phyloP scores from a whole-genome alignment of 2,113 vertebrate species.

The Blennius ocellaris region DNA sequence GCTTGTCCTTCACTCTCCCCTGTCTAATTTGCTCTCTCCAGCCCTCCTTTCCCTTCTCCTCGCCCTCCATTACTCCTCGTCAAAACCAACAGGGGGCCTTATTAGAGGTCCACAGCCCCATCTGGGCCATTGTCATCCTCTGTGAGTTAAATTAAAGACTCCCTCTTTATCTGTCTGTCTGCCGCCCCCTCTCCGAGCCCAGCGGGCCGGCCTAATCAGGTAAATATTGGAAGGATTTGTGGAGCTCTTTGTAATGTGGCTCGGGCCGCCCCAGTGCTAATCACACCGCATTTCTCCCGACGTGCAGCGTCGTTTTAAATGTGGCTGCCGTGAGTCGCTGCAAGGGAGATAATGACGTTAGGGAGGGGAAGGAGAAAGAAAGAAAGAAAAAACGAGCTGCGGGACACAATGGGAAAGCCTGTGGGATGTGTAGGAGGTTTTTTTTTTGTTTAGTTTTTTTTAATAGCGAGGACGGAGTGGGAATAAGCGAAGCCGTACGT shows the following conservation, averaged over 20 bases:
- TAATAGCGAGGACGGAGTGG: conserved; percentile 6
- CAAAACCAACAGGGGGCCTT: conserved; percentile 31
- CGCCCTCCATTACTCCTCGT: conserved; percentile 38
- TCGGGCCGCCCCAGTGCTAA: conserved; percentile 3
- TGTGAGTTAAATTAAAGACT: conserved; percentile 1
- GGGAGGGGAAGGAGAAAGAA: neutral
- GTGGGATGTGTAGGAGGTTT: conserved; percentile 15
- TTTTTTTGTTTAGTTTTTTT: too few relatives aligned
- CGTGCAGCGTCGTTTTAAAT: neutral
- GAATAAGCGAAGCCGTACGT: neutral
- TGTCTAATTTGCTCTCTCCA: too few relatives aligned
- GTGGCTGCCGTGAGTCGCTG: neutral
- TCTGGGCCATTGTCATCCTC: conserved; percentile 29
- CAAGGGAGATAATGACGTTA: conserved; percentile 50
- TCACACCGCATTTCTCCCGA: conserved; percentile 3
- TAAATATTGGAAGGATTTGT: conserved; percentile 56
- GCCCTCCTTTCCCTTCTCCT: neutral
- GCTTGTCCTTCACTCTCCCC: too few relatives aligned
- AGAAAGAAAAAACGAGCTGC: neutral
- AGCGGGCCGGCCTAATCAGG: conserved; percentile 32
- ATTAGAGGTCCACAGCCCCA: conserved; percentile 29
- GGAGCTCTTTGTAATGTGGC: conserved; percentile 28
- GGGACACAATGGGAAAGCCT: conserved; percentile 19
- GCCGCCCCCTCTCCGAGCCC: neutral
- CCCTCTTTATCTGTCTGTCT: conserved; percentile 7